These are phyloP conservation scores for Cryptosula pallasiana DNA, from an alignment of 2,888 invertebrate species.

Conservation along the genomic window DNA sequence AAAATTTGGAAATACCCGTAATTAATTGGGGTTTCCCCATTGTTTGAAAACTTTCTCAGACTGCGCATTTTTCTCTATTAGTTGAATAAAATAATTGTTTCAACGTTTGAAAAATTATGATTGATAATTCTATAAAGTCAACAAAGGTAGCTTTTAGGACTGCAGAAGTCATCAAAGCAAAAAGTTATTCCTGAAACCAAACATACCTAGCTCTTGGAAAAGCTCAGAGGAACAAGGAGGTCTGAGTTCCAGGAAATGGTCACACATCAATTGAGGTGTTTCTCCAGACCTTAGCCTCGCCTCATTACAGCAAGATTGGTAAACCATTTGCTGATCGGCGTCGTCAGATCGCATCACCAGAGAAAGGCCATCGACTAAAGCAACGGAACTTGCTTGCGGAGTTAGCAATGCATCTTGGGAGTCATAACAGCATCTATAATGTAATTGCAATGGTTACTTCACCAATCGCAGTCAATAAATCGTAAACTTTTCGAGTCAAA, in stretches of 20 bases:
- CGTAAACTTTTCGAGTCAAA: neutral
- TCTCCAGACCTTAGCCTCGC: neutral
- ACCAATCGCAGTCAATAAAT: neutral
- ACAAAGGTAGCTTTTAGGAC: no score
- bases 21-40: no score
- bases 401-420: neutral
- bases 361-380: neutral
- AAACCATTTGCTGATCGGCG: neutral
- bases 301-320: neutral
- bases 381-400: neutral
- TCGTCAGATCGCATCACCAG: neutral
- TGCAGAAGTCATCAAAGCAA: no score
- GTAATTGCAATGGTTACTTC: neutral
- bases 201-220: neutral
- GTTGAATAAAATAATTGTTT: no score
- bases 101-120: no score
- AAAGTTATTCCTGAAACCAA: no score
- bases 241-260: neutral
- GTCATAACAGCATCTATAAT: slow-evolving; percentile 13
- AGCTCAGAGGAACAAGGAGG: neutral
- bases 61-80: no score
- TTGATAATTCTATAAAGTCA: no score
- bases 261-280: neutral
- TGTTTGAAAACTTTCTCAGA: no score
- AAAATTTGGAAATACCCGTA: no score